A percentile compares a stretch with the other conserved stretches of the same genome.
Conservation (phyloP, 2,888 invertebrate species). For the Cartodere bifasciata region DNA sequence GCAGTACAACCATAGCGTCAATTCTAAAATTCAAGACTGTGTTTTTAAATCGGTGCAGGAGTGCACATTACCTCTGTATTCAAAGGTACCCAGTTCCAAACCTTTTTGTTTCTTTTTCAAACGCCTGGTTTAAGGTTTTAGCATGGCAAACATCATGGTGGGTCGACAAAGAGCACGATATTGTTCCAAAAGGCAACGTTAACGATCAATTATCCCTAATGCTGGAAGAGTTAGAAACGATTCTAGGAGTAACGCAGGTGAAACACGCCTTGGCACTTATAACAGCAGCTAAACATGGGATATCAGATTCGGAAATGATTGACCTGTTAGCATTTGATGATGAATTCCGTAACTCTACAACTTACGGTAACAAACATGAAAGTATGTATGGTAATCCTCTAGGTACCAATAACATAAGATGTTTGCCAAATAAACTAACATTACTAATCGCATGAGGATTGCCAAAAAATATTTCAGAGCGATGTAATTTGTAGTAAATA, state of each 20-base stretch:
- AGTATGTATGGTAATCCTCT: no score
- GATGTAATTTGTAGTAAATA: no score
- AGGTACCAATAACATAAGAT: no score
- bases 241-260: constrained; percentile 52
- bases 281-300: constrained; percentile 61
- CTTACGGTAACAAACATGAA: constrained; percentile 48
- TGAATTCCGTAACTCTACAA: constrained; percentile 48
- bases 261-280: constrained; percentile 58
- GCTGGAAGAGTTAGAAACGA: constrained; percentile 54
- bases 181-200: constrained; percentile 42
- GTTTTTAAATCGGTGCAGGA: constrained; percentile 46
- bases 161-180: constrained; percentile 42
- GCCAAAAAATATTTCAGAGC: no score
- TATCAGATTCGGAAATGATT: constrained; percentile 70
- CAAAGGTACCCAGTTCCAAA: constrained; percentile 41
- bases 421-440: no score
- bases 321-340: constrained; percentile 53
- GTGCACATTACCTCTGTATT: constrained; percentile 55
- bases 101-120: not conserved
- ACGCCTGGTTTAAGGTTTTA: constrained; percentile 33
- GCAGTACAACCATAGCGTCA: constrained; percentile 47
- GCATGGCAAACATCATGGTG: constrained; percentile 51
- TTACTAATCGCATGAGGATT: no score
- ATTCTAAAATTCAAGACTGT: constrained; percentile 45
- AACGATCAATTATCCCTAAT: constrained; percentile 52